Evolutionary conservation across 1,140 invertebrate species (phyloP).

Genomic region (Armadillidium nasatum): DNA sequence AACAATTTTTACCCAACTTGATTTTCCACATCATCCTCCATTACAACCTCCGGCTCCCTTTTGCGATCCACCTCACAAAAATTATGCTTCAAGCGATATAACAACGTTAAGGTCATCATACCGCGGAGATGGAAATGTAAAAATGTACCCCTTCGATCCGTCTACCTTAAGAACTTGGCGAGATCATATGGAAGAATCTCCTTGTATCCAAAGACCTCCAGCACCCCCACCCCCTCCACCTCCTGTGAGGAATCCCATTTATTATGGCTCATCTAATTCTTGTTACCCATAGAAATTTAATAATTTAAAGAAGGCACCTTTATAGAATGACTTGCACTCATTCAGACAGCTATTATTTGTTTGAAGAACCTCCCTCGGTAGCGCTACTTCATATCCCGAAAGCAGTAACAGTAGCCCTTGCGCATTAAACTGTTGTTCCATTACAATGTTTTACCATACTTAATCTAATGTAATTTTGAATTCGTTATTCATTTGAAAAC

Average conservation of each 20-base stretch:
- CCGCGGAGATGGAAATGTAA: background rate
- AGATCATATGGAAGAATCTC: background rate
- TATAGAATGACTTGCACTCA: too few relatives aligned
- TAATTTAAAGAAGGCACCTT: too few relatives aligned
- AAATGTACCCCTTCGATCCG: background rate
- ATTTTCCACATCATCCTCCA: constrained; percentile 10
- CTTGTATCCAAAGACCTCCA: background rate
- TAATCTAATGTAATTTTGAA: too few relatives aligned
- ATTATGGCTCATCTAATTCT: background rate
- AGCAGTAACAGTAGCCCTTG: too few relatives aligned
- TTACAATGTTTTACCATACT: too few relatives aligned
- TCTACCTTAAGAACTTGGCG: background rate
- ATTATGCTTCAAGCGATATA: background rate
- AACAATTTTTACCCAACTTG: constrained; percentile 29
- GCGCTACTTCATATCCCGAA: too few relatives aligned
- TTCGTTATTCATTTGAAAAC: too few relatives aligned
- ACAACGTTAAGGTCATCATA: background rate
- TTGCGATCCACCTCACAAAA: background rate
- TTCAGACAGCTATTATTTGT: too few relatives aligned
- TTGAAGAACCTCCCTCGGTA: too few relatives aligned
- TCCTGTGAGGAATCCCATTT: background rate
- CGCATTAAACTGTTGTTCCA: too few relatives aligned
- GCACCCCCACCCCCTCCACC: background rate
- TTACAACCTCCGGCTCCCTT: background rate
- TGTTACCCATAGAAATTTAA: background rate